Conservation (phyloP, 2,113 vertebrate species). For the Panurus biarmicus region DNA sequence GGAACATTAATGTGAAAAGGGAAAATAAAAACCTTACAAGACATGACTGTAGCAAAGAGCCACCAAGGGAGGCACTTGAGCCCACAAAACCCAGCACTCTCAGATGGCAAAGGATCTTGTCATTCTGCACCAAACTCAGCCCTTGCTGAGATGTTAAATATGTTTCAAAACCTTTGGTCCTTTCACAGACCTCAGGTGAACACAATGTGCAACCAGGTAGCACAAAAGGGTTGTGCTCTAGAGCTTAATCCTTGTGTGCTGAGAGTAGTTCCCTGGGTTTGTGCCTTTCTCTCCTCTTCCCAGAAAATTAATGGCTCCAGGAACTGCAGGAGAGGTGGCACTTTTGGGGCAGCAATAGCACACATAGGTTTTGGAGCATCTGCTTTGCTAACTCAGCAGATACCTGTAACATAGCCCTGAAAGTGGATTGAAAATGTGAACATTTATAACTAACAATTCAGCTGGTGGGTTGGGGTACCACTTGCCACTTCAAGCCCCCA, state of each 20-base stretch:
- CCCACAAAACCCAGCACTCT: neutral
- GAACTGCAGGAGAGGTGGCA: neutral
- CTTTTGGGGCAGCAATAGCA: neutral
- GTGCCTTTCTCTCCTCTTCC: neutral
- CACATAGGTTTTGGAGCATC: neutral
- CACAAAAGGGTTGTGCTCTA: neutral
- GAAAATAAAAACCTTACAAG: constrained; percentile 17
- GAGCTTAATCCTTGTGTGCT: neutral
- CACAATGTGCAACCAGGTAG: neutral
- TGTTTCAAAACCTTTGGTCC: neutral
- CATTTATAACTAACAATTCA: fast-evolving
- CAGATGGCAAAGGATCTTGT: constrained; percentile 9
- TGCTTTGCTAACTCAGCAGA: neutral
- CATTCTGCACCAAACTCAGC: neutral
- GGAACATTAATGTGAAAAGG: neutral
- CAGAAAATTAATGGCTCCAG: neutral
- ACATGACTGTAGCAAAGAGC: neutral
- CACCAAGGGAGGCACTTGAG: constrained; percentile 20
- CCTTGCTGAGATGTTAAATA: constrained; percentile 12
- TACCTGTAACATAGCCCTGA: neutral
- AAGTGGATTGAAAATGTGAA: neutral
- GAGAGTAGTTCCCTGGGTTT: neutral
- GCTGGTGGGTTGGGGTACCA: neutral
- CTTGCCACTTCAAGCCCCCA: neutral
- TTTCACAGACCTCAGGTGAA: neutral